Evolutionary conservation across 1,140 invertebrate species (phyloP).

Genomic region (Ptiloglossa arizonensis): DNA sequence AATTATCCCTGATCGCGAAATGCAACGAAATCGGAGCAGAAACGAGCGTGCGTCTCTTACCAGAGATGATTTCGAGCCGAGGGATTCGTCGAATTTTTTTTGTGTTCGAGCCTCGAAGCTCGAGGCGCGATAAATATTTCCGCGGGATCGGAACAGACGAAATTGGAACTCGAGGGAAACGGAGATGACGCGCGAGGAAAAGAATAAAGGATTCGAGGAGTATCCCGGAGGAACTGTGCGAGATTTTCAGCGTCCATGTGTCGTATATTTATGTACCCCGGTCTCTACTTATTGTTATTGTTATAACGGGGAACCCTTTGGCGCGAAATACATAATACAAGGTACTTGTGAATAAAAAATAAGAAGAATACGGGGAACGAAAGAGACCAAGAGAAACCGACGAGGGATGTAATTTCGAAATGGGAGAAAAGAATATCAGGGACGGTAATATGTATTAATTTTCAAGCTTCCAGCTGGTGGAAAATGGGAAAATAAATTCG

Average conservation of each 20-base stretch:
- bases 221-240: constrained; percentile 38
- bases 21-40: background rate
- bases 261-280: constrained; percentile 37
- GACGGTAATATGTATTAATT: no score
- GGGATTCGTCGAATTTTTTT: background rate
- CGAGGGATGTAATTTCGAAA: no score
- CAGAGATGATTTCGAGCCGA: background rate
- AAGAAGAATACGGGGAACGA: no score
- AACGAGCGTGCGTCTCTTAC: no score
- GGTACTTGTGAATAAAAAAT: no score
- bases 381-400: no score
- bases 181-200: constrained; percentile 14
- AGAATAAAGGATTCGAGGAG: constrained; percentile 27
- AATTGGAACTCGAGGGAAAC: constrained; percentile 42
- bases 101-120: background rate
- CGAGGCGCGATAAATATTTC: constrained; percentile 23
- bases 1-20: constrained; percentile 9
- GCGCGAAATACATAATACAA: no score
- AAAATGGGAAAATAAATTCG: no score
- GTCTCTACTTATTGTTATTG: background rate
- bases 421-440: no score
- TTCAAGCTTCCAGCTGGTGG: no score
- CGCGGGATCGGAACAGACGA: constrained; percentile 15
- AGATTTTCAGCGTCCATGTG: constrained; percentile 47
- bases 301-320: background rate